Percentiles rank a stretch among this genome's conserved stretches.
Evolutionary conservation across 2,113 vertebrate species (phyloP).

Genomic region (Rhinopomastus cyanomelas): DNA sequence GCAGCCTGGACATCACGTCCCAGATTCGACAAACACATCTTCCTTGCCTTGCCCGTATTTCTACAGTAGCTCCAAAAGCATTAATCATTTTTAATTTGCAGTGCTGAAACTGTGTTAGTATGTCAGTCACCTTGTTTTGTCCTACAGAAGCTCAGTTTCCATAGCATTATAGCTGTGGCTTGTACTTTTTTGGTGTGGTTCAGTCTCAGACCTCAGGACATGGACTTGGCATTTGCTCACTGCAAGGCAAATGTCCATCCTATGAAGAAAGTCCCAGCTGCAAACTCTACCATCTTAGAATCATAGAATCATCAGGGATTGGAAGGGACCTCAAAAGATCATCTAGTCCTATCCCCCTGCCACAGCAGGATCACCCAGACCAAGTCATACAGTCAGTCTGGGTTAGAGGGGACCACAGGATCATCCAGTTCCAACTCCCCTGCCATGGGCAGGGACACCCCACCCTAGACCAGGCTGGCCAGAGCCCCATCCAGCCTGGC

Average conservation of each 20-base stretch:
- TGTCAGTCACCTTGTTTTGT: neutral
- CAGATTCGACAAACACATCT: neutral
- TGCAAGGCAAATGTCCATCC: neutral
- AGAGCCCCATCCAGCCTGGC: too few species aligned
- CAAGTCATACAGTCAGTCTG: too few species aligned
- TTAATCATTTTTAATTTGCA: neutral
- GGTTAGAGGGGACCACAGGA: too few species aligned
- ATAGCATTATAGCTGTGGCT: neutral
- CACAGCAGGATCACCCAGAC: too few species aligned
- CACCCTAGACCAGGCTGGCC: too few species aligned
- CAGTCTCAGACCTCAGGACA: neutral
- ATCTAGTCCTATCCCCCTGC: too few species aligned
- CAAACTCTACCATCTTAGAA: neutral
- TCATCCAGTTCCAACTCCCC: too few species aligned
- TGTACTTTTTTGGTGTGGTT: neutral
- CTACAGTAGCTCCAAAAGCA: neutral
- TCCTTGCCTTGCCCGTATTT: neutral
- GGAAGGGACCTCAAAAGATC: too few species aligned
- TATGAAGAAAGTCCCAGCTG: neutral
- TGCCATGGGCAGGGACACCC: too few species aligned
- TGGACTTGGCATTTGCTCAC: neutral
- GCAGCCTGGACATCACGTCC: neutral
- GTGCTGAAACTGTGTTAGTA: neutral
- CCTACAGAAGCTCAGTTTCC: neutral
- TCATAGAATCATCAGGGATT: too few species aligned